These are phyloP conservation scores for Sarcophaga subvicina DNA, from an alignment of 2,888 invertebrate species.

Conservation along the genomic window DNA sequence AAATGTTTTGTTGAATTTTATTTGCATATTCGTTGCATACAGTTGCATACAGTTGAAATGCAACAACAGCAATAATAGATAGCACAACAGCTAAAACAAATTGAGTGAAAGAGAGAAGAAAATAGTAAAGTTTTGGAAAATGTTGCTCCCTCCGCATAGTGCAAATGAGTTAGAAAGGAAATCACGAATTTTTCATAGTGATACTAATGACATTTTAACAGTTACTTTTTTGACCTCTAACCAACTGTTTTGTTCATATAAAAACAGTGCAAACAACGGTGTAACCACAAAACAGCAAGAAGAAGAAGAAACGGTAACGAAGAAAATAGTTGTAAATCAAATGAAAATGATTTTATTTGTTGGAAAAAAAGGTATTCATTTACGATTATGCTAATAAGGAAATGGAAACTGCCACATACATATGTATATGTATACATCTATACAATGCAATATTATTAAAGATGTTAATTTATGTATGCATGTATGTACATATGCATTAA, in stretches of 20 bases:
- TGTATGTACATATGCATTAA: too few species aligned
- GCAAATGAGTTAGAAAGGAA: conserved; percentile 63
- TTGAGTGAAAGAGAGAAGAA: background rate
- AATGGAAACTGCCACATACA: too few species aligned
- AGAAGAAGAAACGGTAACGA: background rate
- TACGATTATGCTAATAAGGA: too few species aligned
- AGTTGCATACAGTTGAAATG: conserved; percentile 15
- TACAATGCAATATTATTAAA: too few species aligned
- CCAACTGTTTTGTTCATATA: conserved; percentile 21
- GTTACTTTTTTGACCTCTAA: conserved; percentile 58
- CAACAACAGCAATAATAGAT: background rate
- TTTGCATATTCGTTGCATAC: conserved; percentile 47
- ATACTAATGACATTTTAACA: conserved; percentile 55
- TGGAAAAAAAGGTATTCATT: too few species aligned
- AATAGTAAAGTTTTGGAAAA: conserved; percentile 39
- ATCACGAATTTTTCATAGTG: conserved; percentile 56
- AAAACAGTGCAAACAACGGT: background rate
- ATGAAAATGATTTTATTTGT: too few species aligned
- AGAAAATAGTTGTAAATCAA: background rate
- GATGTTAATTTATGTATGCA: too few species aligned
- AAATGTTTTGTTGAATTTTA: conserved; percentile 29
- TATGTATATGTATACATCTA: too few species aligned
- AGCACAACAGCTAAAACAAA: background rate
- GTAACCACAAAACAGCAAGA: background rate
- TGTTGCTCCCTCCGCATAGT: conserved; percentile 12